Evolutionary conservation across 2,113 vertebrate species (phyloP), one percentile per base, ranked within the genome.

Genomic region (Mystacornis crossleyi): DNA sequence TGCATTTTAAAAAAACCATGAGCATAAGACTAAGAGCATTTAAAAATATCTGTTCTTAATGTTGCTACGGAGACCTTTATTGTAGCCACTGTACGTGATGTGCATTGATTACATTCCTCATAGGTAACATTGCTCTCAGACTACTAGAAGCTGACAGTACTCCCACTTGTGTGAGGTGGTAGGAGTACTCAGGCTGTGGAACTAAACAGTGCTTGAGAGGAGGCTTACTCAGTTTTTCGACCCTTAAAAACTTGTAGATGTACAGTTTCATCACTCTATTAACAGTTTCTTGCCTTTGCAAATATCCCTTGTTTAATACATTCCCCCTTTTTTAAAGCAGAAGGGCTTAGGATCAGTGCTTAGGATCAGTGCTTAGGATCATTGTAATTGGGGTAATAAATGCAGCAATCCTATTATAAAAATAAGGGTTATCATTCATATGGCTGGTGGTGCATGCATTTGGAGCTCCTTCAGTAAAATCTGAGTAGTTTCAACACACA

Each of bases 21-120:
- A 96, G 48, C 0, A 1, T 47, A 55, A 92, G 79, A 77, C 47
- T 77, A 58, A 93, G 47, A 96, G 84, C 38, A 89, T 83, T 89
- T 95, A 60, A 95, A 97, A 97, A 95, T 96, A 93, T 67, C 89
- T 92, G 67, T 84, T 93, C 89, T 66, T 92, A 81, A 93, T 86
- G 96, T 96, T 96, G 89, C 95, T 84, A 95, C 33, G 15, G 94
- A 97, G 93, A 90, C 75, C 64, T 95, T 83, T 78, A 70, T 93
- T 95, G 62, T 12, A 92, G 86, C 75, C 71, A 25, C 12, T 58
- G 82, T 34, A 90, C 0, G 16, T 83, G 90, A 86, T 60, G 64
- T 74, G 86, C 93, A 38, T 33, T 74, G 89, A 64, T 84, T 71
- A 18, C 40, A 26, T 38, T 60, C 69, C 36, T 60, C 1, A 2